phyloP scores from a whole-genome alignment of 2,888 invertebrate species.

The Chalcosyrphus nemorum region DNA sequence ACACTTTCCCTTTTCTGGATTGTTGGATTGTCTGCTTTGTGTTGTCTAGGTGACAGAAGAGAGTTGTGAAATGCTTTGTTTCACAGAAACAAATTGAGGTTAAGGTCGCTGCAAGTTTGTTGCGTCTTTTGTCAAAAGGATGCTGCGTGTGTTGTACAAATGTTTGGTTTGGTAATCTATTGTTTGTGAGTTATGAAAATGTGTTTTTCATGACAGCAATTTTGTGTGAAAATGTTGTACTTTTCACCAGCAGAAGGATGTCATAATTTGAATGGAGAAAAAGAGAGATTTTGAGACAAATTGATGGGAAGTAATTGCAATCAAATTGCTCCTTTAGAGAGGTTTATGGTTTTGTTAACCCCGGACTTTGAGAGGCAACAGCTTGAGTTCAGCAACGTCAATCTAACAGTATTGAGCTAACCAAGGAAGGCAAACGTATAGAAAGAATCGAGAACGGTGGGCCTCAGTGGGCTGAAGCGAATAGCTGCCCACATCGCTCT shows the following conservation, averaged over 20 bases:
- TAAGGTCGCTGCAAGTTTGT: slow-evolving; percentile 29
- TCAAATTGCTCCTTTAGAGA: no score
- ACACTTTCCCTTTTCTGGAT: slow-evolving; percentile 62
- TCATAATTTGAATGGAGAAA: not conserved
- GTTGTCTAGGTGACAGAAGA: slow-evolving; percentile 9
- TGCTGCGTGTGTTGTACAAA: slow-evolving; percentile 39
- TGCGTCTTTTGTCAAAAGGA: slow-evolving; percentile 16
- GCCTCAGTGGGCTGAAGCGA: no score
- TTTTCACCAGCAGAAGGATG: slow-evolving; percentile 30
- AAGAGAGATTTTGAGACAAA: not conserved
- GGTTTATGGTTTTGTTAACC: no score
- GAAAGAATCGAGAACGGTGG: no score
- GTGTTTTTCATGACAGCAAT: slow-evolving; percentile 15
- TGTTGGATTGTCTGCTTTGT: not conserved
- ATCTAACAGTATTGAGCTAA: no score
- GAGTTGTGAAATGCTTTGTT: slow-evolving; percentile 18
- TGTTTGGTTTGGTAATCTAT: slow-evolving; percentile 40
- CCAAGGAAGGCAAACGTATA: no score
- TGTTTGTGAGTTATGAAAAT: slow-evolving; percentile 44
- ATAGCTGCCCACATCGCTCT: no score
- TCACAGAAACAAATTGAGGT: slow-evolving; percentile 55
- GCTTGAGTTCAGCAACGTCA: no score
- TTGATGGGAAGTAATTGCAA: not conserved
- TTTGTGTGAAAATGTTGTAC: not conserved
- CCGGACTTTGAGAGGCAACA: no score